These are phyloP conservation scores for Agrilus cyanescens DNA, from an alignment of 2,888 invertebrate genomes.

Conservation along the genomic window DNA sequence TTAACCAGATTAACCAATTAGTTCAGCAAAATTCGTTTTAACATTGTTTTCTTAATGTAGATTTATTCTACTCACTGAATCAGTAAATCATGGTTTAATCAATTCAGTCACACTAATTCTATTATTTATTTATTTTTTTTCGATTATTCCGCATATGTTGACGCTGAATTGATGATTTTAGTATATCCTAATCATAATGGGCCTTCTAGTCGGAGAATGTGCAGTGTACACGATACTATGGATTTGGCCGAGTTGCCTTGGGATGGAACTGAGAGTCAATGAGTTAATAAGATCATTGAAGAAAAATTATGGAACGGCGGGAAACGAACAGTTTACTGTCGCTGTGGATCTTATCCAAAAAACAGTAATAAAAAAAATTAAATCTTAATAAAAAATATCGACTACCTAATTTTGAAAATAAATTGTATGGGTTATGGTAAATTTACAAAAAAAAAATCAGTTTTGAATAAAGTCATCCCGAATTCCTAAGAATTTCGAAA, in stretches of 20 bases:
- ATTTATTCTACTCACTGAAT: too few species aligned
- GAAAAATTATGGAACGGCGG: constrained; percentile 64
- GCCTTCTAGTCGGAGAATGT: constrained; percentile 57
- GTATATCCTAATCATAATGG: constrained; percentile 59
- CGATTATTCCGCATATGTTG: too few species aligned
- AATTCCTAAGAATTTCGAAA: too few species aligned
- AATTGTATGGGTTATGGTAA: neutral
- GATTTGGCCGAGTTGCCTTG: constrained; percentile 67
- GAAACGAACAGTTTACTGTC: constrained; percentile 62
- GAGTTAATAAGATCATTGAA: constrained; percentile 61
- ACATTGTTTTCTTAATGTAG: too few species aligned
- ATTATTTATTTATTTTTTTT: too few species aligned
- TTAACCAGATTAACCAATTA: too few species aligned
- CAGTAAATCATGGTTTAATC: too few species aligned
- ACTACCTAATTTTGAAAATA: too few species aligned
- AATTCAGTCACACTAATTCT: too few species aligned
- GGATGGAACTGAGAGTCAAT: constrained; percentile 54
- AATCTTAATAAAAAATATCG: too few species aligned
- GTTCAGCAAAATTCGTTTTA: too few species aligned
- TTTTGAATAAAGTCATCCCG: too few species aligned
- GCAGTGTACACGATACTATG: constrained; percentile 58
- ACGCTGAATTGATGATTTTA: constrained; percentile 32
- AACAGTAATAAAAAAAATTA: constrained; percentile 26
- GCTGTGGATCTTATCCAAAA: constrained; percentile 72
- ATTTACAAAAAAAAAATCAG: neutral